Evolutionary conservation across 2,888 invertebrate species (phyloP).

Genomic region (Heterodera filipjevi): DNA sequence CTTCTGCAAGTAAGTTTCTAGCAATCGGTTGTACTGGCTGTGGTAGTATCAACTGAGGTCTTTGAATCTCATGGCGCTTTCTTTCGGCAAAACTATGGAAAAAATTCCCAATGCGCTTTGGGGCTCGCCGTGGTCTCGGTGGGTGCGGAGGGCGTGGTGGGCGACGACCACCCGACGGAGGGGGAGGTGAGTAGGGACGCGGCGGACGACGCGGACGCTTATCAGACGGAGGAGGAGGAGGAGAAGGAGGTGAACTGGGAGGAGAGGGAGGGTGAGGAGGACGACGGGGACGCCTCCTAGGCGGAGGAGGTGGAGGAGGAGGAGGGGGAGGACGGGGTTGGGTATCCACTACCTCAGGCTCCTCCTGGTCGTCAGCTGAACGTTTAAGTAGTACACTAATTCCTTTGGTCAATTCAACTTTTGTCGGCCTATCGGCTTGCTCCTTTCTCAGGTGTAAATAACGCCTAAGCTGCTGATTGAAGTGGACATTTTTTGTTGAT

Average conservation of each 20-base stretch:
- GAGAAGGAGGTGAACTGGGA: background rate
- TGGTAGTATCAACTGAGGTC: too few relatives aligned
- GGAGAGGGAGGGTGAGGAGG: background rate
- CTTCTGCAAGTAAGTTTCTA: too few relatives aligned
- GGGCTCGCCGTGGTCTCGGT: too few relatives aligned
- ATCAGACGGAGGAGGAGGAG: background rate
- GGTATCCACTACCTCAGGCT: background rate
- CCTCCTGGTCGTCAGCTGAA: background rate
- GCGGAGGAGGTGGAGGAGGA: background rate
- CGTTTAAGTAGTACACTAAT: background rate
- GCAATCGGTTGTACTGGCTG: too few relatives aligned
- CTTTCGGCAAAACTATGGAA: too few relatives aligned
- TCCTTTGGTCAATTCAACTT: background rate
- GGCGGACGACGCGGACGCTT: background rate
- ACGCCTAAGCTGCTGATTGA: conserved; percentile 9
- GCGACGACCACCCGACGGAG: too few relatives aligned
- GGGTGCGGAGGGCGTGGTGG: too few relatives aligned
- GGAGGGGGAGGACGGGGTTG: too few relatives aligned
- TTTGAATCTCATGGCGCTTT: too few relatives aligned
- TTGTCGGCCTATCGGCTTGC: background rate
- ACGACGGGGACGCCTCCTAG: background rate
- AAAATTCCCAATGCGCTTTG: too few relatives aligned
- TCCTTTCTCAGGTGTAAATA: conserved; percentile 10
- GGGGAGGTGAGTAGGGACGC: too few relatives aligned
- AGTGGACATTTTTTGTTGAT: conserved; percentile 9